Evolutionary conservation across 2,888 invertebrate genomes (phyloP).

Genomic region (Diaperis boleti): DNA sequence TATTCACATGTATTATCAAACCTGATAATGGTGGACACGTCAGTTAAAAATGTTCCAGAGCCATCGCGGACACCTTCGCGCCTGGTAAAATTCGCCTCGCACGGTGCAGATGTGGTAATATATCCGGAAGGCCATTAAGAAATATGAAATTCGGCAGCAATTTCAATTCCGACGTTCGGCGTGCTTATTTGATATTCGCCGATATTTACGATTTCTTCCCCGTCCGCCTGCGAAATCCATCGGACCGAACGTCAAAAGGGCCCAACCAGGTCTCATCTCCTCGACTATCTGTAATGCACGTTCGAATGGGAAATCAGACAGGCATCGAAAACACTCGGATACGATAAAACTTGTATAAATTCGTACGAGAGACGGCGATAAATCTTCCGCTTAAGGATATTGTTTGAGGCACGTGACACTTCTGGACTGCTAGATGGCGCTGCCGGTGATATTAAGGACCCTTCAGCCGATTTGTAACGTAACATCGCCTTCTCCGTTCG

Average conservation of each 20-base stretch:
- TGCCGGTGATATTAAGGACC: conserved; percentile 60
- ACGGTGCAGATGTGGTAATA: conserved; percentile 41
- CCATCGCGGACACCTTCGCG: too few species aligned
- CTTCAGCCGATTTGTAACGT: conserved; percentile 52
- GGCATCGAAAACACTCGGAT: conserved; percentile 58
- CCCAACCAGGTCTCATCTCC: conserved; percentile 49
- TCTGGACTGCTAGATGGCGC: conserved; percentile 55
- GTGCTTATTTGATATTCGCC: conserved; percentile 61
- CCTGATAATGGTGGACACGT: too few species aligned
- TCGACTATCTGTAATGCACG: conserved; percentile 54
- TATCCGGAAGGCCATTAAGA: conserved; percentile 48
- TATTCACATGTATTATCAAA: too few species aligned
- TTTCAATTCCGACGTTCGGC: conserved; percentile 54
- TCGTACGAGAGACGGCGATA: conserved; percentile 58
- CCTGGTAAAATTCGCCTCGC: conserved; percentile 25
- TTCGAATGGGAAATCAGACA: conserved; percentile 52
- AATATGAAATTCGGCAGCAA: conserved; percentile 55
- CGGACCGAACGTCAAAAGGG: conserved; percentile 54
- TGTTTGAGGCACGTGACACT: conserved; percentile 64
- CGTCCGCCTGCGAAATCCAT: conserved; percentile 58
- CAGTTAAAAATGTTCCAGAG: too few species aligned
- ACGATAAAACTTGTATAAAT: conserved; percentile 64
- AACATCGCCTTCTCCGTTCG: too few species aligned
- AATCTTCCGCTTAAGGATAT: conserved; percentile 62
- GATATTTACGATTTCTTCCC: conserved; percentile 63